Evolutionary conservation across 1,140 invertebrate species (phyloP).

Genomic region (Tetragnatha versicolor): DNA sequence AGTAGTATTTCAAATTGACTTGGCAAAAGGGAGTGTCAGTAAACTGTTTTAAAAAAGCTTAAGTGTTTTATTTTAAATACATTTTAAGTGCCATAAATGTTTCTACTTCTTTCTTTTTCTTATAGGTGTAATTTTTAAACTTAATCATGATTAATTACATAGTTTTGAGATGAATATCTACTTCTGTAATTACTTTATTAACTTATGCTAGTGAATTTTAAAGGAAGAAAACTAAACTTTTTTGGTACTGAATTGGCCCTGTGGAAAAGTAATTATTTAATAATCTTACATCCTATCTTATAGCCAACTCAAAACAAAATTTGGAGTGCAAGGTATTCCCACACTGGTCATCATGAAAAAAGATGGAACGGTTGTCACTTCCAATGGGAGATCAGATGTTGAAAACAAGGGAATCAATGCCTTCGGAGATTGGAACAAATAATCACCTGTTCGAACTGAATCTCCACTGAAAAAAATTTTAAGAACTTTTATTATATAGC

Average conservation of each 20-base stretch:
- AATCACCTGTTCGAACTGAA: no score
- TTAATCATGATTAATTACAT: no score
- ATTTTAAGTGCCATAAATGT: no score
- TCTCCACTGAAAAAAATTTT: no score
- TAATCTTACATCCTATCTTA: constrained; percentile 27
- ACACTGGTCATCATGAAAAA: constrained; percentile 66
- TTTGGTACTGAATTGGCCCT: background rate
- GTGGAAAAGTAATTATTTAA: background rate
- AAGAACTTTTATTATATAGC: no score
- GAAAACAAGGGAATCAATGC: constrained; percentile 57
- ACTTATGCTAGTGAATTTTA: no score
- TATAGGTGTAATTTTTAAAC: no score
- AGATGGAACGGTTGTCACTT: constrained; percentile 64
- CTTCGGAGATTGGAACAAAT: constrained; percentile 57
- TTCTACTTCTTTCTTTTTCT: no score
- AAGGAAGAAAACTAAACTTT: background rate
- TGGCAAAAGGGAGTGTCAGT: background rate
- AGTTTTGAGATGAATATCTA: no score
- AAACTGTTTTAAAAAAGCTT: background rate
- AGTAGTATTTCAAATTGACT: background rate
- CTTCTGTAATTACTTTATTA: no score
- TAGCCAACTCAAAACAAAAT: constrained; percentile 61
- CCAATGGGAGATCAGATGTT: constrained; percentile 63
- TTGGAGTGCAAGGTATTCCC: constrained; percentile 65
- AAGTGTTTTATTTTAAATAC: background rate